phyloP scores from a whole-genome alignment of 2,888 invertebrate species.

The Cataglyphis rosenhaueri region DNA sequence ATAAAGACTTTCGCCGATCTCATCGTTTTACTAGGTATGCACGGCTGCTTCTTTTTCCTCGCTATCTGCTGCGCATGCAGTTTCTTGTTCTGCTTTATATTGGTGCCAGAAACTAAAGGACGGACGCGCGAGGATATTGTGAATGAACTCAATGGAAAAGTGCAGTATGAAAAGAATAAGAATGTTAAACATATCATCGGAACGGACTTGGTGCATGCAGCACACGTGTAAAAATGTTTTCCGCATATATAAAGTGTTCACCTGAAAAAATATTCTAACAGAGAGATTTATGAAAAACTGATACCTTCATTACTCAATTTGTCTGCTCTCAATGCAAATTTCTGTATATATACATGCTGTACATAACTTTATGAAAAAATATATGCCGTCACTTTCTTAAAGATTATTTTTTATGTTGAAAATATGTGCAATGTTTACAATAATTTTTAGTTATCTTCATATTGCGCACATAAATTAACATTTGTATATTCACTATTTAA shows the following conservation, averaged over 20 bases:
- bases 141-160: constrained; percentile 77
- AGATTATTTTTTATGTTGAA: background rate
- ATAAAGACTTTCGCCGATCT: constrained; percentile 78
- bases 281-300: background rate
- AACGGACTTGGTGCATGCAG: background rate
- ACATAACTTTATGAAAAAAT: constrained; percentile 1
- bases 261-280: background rate
- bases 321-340: background rate
- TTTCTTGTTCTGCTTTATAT: constrained; percentile 74
- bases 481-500: background rate
- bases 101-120: constrained; percentile 83
- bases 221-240: constrained; percentile 21
- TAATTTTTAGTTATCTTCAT: constrained; percentile 17
- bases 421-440: background rate
- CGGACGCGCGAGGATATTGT: constrained; percentile 79
- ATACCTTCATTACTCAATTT: background rate
- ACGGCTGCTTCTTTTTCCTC: constrained; percentile 81
- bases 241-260: background rate
- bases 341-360: background rate
- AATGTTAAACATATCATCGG: background rate
- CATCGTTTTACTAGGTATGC: constrained; percentile 74
- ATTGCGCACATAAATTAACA: background rate
- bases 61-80: constrained; percentile 72
- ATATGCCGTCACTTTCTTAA: background rate
- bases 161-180: background rate